Evolutionary conservation across 1,140 invertebrate species (phyloP).

Genomic region (Homalodisca vitripennis): DNA sequence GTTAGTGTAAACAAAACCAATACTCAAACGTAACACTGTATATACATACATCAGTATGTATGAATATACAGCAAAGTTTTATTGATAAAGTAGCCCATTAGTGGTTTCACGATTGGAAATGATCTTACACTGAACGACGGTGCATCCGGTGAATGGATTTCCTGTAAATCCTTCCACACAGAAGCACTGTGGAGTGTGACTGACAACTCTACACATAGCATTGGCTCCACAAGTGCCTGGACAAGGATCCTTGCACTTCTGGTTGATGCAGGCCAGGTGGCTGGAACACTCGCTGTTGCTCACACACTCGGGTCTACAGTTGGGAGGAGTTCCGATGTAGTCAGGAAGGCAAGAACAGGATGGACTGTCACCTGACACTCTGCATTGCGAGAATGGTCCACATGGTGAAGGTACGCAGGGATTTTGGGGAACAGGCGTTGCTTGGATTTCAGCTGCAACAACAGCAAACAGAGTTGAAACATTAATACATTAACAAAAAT

Average conservation of each 20-base stretch:
- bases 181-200: constrained; percentile 62
- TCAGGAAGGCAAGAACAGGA: constrained; percentile 63
- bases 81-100: no score
- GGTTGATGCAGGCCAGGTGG: constrained; percentile 63
- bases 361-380: constrained; percentile 56
- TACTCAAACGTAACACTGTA: no score
- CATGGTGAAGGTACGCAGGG: constrained; percentile 68
- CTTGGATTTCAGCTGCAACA: constrained; percentile 37
- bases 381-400: constrained; percentile 67
- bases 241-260: constrained; percentile 69
- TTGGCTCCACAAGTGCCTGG: constrained; percentile 60
- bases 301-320: constrained; percentile 64
- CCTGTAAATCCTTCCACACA: constrained; percentile 58
- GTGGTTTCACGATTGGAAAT: constrained; percentile 7
- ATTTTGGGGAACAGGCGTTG: constrained; percentile 47
- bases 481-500: no score
- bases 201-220: constrained; percentile 65
- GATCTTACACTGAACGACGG: constrained; percentile 34
- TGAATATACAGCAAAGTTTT: no score
- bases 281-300: constrained; percentile 62
- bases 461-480: constrained; percentile 23
- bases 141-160: constrained; percentile 63
- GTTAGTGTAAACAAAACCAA: no score
- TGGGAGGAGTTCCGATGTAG: constrained; percentile 62
- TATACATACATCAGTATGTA: no score